A percentile compares a stretch with the other conserved stretches of the same genome.
Evolutionary conservation across 2,797 vertebrate species (phyloP).

Genomic region (Semotilus atromaculatus): DNA sequence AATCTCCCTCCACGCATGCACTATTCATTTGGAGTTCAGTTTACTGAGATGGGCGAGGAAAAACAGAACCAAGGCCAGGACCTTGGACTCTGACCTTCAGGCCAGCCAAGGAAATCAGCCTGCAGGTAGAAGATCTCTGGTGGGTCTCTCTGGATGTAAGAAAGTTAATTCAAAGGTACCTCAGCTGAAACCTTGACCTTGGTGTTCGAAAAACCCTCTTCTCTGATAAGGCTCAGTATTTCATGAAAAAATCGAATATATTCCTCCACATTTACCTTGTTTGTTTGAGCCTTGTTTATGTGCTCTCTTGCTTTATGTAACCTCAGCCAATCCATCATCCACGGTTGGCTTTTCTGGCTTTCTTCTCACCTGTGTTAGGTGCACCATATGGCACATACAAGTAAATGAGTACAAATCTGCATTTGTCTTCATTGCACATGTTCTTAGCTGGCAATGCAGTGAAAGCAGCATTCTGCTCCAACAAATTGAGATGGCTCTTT

Average conservation of each 20-base stretch:
- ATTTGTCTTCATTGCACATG: slow-evolving; percentile 39
- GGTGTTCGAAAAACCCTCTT: not conserved
- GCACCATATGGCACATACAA: slow-evolving; percentile 39
- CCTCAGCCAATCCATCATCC: slow-evolving; percentile 40
- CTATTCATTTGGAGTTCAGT: slow-evolving; percentile 35
- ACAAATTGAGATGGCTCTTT: slow-evolving; percentile 16
- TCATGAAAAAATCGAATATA: slow-evolving; percentile 34
- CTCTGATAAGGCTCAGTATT: not conserved
- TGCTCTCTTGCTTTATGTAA: slow-evolving; percentile 12
- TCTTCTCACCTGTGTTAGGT: slow-evolving; percentile 25
- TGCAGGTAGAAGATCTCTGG: slow-evolving; percentile 13
- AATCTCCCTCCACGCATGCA: slow-evolving; percentile 43
- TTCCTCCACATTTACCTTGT: slow-evolving; percentile 30
- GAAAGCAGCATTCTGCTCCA: slow-evolving; percentile 1
- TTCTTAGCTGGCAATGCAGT: not conserved
- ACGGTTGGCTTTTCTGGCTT: slow-evolving; percentile 34
- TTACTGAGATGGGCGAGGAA: slow-evolving; percentile 47
- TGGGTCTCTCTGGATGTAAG: not conserved
- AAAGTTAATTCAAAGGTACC: slow-evolving; percentile 37
- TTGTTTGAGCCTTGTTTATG: slow-evolving; percentile 30
- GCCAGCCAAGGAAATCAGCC: slow-evolving; percentile 8
- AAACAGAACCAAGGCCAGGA: slow-evolving; percentile 59
- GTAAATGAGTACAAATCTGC: slow-evolving; percentile 29
- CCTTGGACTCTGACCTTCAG: slow-evolving; percentile 6
- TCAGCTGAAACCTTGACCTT: slow-evolving; percentile 48